A percentile compares a stretch with the other conserved stretches of the same genome.
These are phyloP conservation scores for Phalacrocorax brasilianus DNA, from an alignment of 2,113 vertebrate species.

Conservation along the genomic window DNA sequence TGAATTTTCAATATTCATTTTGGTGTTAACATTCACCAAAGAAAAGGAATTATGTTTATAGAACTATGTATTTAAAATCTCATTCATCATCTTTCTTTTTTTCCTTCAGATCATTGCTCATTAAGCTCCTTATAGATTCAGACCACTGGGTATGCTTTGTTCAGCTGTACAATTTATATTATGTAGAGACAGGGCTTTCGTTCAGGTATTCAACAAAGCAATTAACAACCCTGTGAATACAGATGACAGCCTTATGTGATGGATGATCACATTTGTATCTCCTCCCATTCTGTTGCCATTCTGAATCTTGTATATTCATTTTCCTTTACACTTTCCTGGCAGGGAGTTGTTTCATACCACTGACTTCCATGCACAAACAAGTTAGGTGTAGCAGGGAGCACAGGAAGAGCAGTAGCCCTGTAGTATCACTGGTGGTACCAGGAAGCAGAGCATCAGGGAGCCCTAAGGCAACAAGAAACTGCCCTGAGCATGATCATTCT, in stretches of 20 bases:
- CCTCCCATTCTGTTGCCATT: not conserved
- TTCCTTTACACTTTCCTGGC: not conserved
- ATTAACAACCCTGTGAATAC: not conserved
- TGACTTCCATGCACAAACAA: not conserved
- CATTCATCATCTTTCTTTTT: not conserved
- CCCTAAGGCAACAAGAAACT: not conserved
- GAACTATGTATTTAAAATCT: not conserved
- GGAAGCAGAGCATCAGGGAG: not conserved
- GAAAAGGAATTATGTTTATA: not conserved
- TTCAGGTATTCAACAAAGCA: constrained; percentile 32
- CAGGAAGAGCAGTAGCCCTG: not conserved
- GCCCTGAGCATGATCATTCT: not conserved
- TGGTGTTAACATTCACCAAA: not conserved
- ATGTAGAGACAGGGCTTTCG: not conserved
- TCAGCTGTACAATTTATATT: constrained; percentile 5
- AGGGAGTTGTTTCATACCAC: not conserved
- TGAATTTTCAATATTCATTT: constrained; percentile 9
- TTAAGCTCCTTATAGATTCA: not conserved
- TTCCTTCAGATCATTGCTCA: not conserved
- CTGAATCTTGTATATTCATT: not conserved
- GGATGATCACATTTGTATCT: not conserved
- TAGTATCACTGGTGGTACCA: not conserved
- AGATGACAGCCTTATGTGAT: not conserved
- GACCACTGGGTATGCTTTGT: constrained; percentile 11
- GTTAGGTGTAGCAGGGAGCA: not conserved